A percentile compares a stretch with the other conserved stretches of the same genome.
These are phyloP conservation scores for Scophthalmus maximus DNA, from an alignment of 2,113 vertebrate genomes.

Conservation along the genomic window DNA sequence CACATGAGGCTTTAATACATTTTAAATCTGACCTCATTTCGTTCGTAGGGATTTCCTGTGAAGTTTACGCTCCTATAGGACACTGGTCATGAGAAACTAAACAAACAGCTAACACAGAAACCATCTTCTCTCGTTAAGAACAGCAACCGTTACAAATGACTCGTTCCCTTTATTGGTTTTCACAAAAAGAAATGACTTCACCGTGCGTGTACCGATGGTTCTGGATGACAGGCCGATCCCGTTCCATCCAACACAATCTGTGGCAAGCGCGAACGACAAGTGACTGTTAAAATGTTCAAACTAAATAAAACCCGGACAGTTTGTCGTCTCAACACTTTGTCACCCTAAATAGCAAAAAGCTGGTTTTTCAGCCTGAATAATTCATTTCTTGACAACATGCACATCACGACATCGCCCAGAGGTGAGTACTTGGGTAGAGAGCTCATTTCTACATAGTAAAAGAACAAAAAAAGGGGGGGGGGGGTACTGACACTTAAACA, in stretches of 20 bases:
- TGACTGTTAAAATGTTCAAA: slow-evolving; percentile 34
- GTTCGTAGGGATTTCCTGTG: too few relatives aligned
- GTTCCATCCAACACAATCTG: slow-evolving; percentile 5
- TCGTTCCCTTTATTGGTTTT: slow-evolving; percentile 52
- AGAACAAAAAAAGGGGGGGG: not conserved
- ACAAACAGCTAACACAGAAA: not conserved
- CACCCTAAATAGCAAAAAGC: not conserved
- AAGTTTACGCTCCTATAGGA: not conserved
- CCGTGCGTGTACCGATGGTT: slow-evolving; percentile 18
- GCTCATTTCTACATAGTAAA: slow-evolving; percentile 3
- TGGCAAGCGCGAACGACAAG: slow-evolving; percentile 16
- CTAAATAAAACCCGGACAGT: slow-evolving; percentile 26
- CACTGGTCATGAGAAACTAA: not conserved
- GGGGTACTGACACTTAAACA: slow-evolving; percentile 27
- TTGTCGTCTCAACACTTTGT: not conserved
- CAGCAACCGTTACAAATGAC: not conserved
- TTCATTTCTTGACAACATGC: not conserved
- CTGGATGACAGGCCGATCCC: slow-evolving; percentile 6
- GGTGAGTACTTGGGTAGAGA: not conserved
- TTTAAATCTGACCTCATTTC: not conserved
- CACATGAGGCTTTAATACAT: not conserved
- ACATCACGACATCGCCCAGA: not conserved
- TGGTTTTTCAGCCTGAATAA: not conserved
- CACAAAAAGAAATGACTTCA: slow-evolving; percentile 31
- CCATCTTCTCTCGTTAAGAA: too few relatives aligned